These are phyloP conservation scores for Vidua chalybeata DNA, from an alignment of 2,113 vertebrate genomes.

Conservation along the genomic window DNA sequence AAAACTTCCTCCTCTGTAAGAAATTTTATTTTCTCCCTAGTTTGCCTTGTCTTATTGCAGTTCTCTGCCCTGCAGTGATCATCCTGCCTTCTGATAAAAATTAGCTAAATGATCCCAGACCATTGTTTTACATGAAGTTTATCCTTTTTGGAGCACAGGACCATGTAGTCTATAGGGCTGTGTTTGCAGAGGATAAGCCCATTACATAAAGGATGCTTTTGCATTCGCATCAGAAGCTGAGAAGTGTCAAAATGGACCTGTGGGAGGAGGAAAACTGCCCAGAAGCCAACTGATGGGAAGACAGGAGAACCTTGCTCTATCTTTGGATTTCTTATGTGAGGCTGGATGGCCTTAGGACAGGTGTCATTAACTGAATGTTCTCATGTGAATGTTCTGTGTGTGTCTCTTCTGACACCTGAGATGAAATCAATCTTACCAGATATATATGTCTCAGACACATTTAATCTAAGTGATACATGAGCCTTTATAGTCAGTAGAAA, in stretches of 20 bases:
- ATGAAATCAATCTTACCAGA: neutral
- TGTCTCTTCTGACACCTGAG: neutral
- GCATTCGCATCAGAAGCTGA: neutral
- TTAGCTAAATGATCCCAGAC: neutral
- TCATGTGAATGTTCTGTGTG: neutral
- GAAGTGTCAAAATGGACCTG: neutral
- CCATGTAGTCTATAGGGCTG: accelerated
- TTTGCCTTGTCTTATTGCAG: neutral
- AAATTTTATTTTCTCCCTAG: neutral
- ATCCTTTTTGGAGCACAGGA: neutral
- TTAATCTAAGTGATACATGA: neutral
- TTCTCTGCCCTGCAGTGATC: neutral
- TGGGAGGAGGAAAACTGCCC: neutral
- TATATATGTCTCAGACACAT: neutral
- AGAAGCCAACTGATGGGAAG: neutral
- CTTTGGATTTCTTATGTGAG: neutral
- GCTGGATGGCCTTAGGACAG: neutral
- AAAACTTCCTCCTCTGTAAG: neutral
- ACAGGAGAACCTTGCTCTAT: neutral
- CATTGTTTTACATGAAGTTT: neutral
- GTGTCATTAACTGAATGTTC: neutral
- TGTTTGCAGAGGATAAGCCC: neutral
- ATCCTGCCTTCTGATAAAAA: neutral
- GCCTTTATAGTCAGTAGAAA: neutral
- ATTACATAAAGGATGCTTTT: neutral